These are phyloP conservation scores for Nemotelus nigrinus DNA, from an alignment of 2,888 invertebrate species.

Conservation along the genomic window DNA sequence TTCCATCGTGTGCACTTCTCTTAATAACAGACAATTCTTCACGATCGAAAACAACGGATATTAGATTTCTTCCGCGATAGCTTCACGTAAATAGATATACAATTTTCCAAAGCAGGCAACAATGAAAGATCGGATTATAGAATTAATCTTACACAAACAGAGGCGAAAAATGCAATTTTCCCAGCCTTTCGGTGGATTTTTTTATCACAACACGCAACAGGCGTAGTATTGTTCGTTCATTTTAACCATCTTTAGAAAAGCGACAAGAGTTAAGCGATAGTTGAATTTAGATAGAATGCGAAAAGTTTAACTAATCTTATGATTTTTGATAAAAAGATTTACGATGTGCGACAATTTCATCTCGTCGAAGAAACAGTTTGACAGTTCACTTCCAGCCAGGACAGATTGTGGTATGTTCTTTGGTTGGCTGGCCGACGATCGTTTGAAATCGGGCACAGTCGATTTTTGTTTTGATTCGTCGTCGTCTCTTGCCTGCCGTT, in stretches of 20 bases:
- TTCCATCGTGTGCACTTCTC: constrained; percentile 49
- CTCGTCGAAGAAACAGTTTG: constrained; percentile 3
- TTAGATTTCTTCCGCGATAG: no score
- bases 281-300: neutral
- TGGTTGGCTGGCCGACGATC: no score
- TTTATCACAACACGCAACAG: constrained; percentile 14
- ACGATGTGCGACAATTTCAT: constrained; percentile 22
- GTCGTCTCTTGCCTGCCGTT: neutral
- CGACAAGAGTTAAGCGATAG: neutral
- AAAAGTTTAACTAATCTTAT: constrained; percentile 14
- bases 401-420: neutral
- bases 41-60: neutral
- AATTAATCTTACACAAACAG: no score
- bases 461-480: no score
- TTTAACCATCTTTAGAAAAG: neutral
- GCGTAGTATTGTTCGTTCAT: neutral
- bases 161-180: constrained; percentile 3
- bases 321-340: neutral
- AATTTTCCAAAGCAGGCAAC: no score
- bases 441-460: no score
- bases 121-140: no score
- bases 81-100: no score
- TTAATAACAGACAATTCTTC: neutral
- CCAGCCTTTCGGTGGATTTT: neutral
- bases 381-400: constrained; percentile 24